A percentile compares a stretch with the other conserved stretches of the same genome.
These are phyloP conservation scores for Steromphala cineraria DNA, from an alignment of 2,888 invertebrate species.

Conservation along the genomic window DNA sequence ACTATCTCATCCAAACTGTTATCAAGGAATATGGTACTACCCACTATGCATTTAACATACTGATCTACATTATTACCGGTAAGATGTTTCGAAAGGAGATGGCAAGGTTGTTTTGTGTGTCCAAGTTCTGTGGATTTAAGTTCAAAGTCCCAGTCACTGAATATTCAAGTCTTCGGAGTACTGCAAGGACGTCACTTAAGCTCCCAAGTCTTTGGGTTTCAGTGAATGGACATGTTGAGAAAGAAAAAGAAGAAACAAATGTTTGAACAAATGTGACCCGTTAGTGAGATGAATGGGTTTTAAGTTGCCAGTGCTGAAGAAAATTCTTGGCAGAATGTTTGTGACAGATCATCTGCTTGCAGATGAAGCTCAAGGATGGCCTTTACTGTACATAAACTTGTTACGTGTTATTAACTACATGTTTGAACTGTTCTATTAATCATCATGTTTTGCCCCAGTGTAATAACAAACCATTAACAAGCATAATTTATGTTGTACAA, in stretches of 20 bases:
- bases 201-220: conserved; percentile 49
- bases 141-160: conserved; percentile 49
- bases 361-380: neutral
- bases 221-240: conserved; percentile 38
- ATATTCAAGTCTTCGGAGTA: conserved; percentile 54
- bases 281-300: neutral
- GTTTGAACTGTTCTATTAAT: too few relatives aligned
- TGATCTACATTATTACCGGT: conserved; percentile 73
- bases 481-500: too few relatives aligned
- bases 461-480: too few relatives aligned
- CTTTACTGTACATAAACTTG: too few relatives aligned
- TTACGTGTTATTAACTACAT: too few relatives aligned
- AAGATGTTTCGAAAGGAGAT: conserved; percentile 72
- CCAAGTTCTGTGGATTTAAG: conserved; percentile 41
- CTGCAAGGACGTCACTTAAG: conserved; percentile 42
- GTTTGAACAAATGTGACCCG: conserved; percentile 21
- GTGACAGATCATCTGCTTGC: neutral
- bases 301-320: neutral
- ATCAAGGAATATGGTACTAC: conserved; percentile 71
- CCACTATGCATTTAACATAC: conserved; percentile 74
- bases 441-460: too few relatives aligned
- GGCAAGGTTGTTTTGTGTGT: conserved; percentile 48
- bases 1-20: conserved; percentile 54
- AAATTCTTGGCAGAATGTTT: neutral
- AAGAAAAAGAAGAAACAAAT: conserved; percentile 5